Conservation (phyloP, 2,797 vertebrate species). For the Apogon talboti region DNA sequence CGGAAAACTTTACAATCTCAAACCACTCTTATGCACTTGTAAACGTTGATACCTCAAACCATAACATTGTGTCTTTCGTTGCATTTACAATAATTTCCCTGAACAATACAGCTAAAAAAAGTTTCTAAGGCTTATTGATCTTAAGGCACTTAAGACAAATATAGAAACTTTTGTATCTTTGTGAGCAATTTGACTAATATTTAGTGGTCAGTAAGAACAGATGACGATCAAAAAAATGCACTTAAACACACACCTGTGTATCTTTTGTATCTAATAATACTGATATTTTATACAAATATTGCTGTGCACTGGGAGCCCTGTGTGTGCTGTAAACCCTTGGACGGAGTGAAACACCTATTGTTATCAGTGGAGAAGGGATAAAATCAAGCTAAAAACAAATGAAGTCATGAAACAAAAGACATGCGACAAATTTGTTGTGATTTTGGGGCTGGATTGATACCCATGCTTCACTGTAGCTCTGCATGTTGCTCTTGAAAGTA, state of each 20-base stretch:
- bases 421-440: too few species aligned
- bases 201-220: background rate
- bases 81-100: background rate
- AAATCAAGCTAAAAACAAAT: background rate
- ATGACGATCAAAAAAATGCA: background rate
- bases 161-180: constrained; percentile 1
- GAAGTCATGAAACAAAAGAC: background rate
- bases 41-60: constrained; percentile 6
- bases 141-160: constrained; percentile 16
- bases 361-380: background rate
- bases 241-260: background rate
- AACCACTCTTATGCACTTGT: constrained; percentile 3
- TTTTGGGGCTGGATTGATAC: background rate
- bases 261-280: constrained; percentile 45
- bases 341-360: background rate
- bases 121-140: background rate
- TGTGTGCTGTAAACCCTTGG: background rate
- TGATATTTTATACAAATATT: constrained; percentile 29
- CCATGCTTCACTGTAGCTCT: background rate
- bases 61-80: background rate
- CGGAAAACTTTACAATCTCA: background rate
- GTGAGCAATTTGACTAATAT: constrained; percentile 1
- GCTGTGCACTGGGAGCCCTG: background rate
- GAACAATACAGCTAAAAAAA: background rate
- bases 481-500: background rate